Percentiles rank a stretch among this genome's conserved stretches.
Evolutionary conservation across 2,113 vertebrate genomes (phyloP).

Genomic region (Bubalus kerabau): DNA sequence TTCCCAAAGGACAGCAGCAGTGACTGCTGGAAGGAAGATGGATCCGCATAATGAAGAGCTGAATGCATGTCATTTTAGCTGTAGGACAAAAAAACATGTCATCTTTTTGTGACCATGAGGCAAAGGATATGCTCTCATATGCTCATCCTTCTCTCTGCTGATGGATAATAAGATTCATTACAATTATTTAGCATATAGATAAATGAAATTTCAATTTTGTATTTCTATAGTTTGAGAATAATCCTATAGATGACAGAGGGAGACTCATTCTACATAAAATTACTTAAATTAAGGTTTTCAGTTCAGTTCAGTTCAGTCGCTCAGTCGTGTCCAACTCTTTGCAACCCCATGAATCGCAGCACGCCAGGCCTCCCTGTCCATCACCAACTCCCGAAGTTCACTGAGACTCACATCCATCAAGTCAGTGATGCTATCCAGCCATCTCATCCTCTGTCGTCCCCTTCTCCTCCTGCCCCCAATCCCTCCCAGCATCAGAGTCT

Average conservation of each 20-base stretch:
- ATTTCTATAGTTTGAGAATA: not conserved
- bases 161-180: not conserved
- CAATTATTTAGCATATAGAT: not conserved
- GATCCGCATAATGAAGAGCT: not conserved
- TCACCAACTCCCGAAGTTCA: too few species aligned
- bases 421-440: too few species aligned
- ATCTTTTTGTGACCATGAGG: not conserved
- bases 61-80: not conserved
- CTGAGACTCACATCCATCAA: too few species aligned
- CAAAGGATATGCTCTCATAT: not conserved
- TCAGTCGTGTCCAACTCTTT: too few species aligned
- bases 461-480: too few species aligned
- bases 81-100: not conserved
- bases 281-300: not conserved
- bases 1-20: not conserved
- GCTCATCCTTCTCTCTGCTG: not conserved
- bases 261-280: not conserved
- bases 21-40: not conserved
- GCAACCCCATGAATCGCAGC: too few species aligned
- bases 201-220: not conserved
- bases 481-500: too few species aligned
- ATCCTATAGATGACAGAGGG: not conserved
- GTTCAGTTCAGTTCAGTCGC: too few species aligned
- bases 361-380: too few species aligned
- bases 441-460: too few species aligned